Percentiles rank a stretch among this genome's conserved stretches.
phyloP scores from a whole-genome alignment of 2,797 vertebrate species.

The Distichodus sexfasciatus region DNA sequence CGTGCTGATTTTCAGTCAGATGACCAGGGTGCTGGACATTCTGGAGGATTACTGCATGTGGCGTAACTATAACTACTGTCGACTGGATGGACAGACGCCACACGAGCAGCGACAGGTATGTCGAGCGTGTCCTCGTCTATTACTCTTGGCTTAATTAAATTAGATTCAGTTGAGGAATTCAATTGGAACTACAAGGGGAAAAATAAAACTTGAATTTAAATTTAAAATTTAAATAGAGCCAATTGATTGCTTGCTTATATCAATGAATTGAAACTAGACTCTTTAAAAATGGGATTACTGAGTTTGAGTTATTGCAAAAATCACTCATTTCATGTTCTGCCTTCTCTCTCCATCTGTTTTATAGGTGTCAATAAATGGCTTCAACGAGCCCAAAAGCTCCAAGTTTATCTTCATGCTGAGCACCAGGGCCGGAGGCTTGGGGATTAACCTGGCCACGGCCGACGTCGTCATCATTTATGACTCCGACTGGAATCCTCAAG shows the following conservation, averaged over 20 bases:
- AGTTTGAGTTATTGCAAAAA: not conserved
- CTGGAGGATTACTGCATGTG: conserved; percentile 99
- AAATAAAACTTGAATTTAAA: too few species aligned
- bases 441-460: conserved; percentile 97
- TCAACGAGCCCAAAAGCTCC: conserved; percentile 89
- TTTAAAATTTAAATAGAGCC: not conserved
- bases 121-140: not conserved
- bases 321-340: not conserved
- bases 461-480: conserved; percentile 98
- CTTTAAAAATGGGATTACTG: not conserved
- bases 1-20: conserved; percentile 97
- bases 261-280: not conserved
- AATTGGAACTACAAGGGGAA: not conserved
- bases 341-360: not conserved
- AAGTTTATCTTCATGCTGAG: conserved; percentile 99
- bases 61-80: conserved; percentile 93
- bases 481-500: conserved; percentile 99
- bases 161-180: not conserved
- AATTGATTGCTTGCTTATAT: not conserved
- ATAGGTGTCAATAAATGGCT: conserved; percentile 95
- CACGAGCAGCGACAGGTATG: conserved; percentile 96
- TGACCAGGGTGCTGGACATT: conserved; percentile 97
- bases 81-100: conserved; percentile 94
- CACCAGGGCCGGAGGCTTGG: conserved; percentile 94
- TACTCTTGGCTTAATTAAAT: not conserved